Percentiles rank a stretch among this genome's conserved stretches.
Evolutionary conservation across 2,113 vertebrate species (phyloP).

Genomic region (Corydoras sp.): DNA sequence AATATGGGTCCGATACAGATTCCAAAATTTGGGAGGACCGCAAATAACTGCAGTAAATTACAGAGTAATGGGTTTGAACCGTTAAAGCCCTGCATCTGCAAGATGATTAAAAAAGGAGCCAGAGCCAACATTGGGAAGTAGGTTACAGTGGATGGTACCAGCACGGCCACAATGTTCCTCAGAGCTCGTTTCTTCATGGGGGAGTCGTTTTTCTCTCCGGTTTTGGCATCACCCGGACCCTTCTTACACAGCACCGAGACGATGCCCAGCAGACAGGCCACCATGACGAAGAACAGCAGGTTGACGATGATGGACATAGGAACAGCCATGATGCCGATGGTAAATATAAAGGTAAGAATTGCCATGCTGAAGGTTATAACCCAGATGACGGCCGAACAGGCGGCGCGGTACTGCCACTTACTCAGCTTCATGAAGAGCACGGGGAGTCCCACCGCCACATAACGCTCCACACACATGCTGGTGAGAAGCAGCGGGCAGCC

Average conservation of each 20-base stretch:
- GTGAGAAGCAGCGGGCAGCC: constrained; percentile 57
- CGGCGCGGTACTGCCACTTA: constrained; percentile 41
- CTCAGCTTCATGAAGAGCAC: constrained; percentile 47
- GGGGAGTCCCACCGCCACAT: constrained; percentile 44
- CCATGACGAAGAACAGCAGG: constrained; percentile 50
- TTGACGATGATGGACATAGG: constrained; percentile 33
- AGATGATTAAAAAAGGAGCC: constrained; percentile 13
- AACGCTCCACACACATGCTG: constrained; percentile 59
- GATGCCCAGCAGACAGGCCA: constrained; percentile 42
- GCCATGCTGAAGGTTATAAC: constrained; percentile 37
- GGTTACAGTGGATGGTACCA: constrained; percentile 38
- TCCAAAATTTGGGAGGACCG: constrained; percentile 43
- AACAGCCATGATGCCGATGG: background rate
- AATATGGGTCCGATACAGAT: constrained; percentile 54
- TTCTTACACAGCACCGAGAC: constrained; percentile 37
- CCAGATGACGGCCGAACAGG: constrained; percentile 48
- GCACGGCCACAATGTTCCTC: constrained; percentile 46
- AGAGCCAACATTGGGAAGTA: constrained; percentile 45
- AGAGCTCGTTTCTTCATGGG: constrained; percentile 49
- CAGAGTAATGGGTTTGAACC: accelerated
- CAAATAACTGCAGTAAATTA: background rate
- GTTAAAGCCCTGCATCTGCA: background rate
- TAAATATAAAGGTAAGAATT: background rate
- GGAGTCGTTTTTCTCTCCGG: constrained; percentile 13
- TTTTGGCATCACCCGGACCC: constrained; percentile 40